These are phyloP conservation scores for Brevimyrus niger DNA, from an alignment of 2,113 vertebrate genomes.

Conservation along the genomic window DNA sequence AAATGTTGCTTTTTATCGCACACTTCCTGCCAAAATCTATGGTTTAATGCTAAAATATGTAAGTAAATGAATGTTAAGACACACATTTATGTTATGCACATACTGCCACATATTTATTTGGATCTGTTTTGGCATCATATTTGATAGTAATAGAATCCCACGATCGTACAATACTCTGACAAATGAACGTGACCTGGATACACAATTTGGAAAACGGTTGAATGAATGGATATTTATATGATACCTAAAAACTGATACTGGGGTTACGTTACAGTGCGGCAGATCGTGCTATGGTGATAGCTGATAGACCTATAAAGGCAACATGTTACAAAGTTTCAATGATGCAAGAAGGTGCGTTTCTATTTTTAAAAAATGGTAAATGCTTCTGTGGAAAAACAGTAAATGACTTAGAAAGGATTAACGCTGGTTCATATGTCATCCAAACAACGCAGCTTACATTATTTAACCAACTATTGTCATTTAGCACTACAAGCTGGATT, in stretches of 20 bases:
- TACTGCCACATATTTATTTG: not conserved
- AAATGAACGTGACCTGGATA: not conserved
- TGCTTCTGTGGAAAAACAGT: not conserved
- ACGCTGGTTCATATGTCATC: not conserved
- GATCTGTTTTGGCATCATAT: not conserved
- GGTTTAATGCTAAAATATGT: not conserved
- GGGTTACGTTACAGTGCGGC: not conserved
- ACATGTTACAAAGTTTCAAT: not conserved
- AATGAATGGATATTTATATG: conserved; percentile 12
- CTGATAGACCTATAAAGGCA: not conserved
- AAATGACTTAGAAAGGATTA: not conserved
- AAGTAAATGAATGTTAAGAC: not conserved
- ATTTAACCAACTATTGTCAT: not conserved
- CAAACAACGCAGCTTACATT: not conserved
- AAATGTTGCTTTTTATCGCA: not conserved
- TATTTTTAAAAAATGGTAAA: not conserved
- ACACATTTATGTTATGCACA: not conserved
- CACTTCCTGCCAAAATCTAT: not conserved
- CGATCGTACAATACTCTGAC: not conserved
- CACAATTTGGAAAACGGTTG: not conserved
- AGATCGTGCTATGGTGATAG: not conserved
- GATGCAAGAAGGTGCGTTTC: not conserved
- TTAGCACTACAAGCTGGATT: not conserved
- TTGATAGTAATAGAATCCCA: not conserved
- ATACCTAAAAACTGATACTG: not conserved